phyloP scores from a whole-genome alignment of 1,140 invertebrate genomes.

The Drosophila sturtevanti region DNA sequence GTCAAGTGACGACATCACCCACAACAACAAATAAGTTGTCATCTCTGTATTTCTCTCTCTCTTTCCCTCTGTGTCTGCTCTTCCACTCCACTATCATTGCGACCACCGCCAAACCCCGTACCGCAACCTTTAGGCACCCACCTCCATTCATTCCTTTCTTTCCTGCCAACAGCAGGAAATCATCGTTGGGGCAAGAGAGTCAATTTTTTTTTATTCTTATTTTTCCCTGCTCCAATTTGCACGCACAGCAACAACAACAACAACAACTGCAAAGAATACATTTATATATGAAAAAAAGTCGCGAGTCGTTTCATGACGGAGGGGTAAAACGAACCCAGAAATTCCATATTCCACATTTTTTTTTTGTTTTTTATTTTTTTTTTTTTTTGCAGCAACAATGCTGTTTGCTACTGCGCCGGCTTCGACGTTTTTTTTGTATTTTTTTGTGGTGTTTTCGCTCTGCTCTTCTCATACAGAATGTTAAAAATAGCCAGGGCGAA shows the following conservation, averaged over 20 bases:
- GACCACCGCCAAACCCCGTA: background rate
- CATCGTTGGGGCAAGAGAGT: conserved; percentile 45
- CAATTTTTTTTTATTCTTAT: conserved; percentile 20
- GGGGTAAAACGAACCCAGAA: conserved; percentile 52
- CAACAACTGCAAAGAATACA: background rate
- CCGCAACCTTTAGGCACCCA: conserved; percentile 4
- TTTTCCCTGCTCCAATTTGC: conserved; percentile 61
- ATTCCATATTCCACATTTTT: conserved; percentile 75
- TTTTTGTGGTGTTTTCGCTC: conserved; percentile 36
- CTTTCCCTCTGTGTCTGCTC: background rate
- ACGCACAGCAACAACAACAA: conserved; percentile 43
- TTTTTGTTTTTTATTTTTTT: conserved; percentile 55
- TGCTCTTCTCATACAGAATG: conserved; percentile 49
- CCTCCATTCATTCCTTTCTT: conserved; percentile 6
- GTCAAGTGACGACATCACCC: conserved; percentile 66
- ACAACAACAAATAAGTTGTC: conserved; percentile 70
- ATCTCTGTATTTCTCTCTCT: conserved; percentile 24
- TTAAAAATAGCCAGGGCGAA: conserved; percentile 69
- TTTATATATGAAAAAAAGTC: conserved; percentile 23
- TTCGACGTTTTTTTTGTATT: conserved; percentile 52
- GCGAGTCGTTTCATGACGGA: conserved; percentile 37
- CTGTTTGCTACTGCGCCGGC: conserved; percentile 57
- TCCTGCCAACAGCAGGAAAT: conserved; percentile 28
- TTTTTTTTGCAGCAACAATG: conserved; percentile 48
- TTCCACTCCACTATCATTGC: background rate